Evolutionary conservation across 2,113 vertebrate species (phyloP).

Genomic region (Butastur rufipennis): DNA sequence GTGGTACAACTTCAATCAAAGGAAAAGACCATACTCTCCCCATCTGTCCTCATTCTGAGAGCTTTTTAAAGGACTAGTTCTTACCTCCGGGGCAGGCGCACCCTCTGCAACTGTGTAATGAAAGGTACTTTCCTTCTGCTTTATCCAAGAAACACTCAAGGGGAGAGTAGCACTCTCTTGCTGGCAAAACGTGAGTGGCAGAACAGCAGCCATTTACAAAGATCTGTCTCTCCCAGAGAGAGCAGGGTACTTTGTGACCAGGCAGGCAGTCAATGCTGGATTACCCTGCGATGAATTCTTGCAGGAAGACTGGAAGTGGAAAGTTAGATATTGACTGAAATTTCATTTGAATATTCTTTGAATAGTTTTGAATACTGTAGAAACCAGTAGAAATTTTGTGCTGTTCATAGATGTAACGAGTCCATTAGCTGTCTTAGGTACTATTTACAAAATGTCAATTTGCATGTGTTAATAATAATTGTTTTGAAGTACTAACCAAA

Average conservation of each 20-base stretch:
- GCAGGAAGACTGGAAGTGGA: not conserved
- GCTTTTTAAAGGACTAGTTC: not conserved
- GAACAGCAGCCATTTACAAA: not conserved
- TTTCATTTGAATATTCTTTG: not conserved
- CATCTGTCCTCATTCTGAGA: not conserved
- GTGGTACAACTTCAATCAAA: not conserved
- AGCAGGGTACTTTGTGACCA: no score
- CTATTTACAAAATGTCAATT: not conserved
- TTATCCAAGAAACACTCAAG: not conserved
- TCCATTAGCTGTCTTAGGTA: not conserved
- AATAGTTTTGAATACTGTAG: not conserved
- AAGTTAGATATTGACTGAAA: not conserved
- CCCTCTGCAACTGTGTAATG: not conserved
- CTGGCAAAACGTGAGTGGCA: not conserved
- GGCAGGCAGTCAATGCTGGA: not conserved
- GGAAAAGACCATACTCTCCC: not conserved
- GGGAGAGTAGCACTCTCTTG: not conserved
- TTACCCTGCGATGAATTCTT: not conserved
- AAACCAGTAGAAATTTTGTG: not conserved
- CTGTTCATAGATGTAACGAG: not conserved
- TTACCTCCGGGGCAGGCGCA: not conserved
- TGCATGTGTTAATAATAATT: not conserved
- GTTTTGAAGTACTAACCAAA: not conserved
- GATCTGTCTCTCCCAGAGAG: not conserved
- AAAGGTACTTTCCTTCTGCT: not conserved